Evolutionary conservation across 1,140 invertebrate species (phyloP).

Genomic region (Papilio helenus): DNA sequence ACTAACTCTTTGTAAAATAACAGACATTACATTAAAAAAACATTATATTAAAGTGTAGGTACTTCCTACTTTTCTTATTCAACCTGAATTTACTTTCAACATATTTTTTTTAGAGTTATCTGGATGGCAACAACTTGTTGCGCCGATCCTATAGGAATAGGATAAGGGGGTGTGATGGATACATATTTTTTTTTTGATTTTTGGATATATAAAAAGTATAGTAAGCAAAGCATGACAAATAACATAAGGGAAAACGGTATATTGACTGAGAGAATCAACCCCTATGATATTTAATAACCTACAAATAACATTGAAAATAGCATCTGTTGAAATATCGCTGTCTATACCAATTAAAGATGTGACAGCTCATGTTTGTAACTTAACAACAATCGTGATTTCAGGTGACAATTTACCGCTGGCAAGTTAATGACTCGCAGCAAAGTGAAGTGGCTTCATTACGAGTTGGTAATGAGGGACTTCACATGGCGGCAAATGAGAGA

Average conservation of each 20-base stretch:
- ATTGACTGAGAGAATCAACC: not conserved
- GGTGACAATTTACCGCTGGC: constrained; percentile 9
- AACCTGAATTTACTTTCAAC: too few relatives aligned
- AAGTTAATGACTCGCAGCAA: constrained; percentile 24
- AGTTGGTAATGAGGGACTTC: constrained; percentile 33
- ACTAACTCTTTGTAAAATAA: constrained; percentile 9
- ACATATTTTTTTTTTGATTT: too few relatives aligned
- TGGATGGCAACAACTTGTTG: too few relatives aligned
- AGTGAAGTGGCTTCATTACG: constrained; percentile 30
- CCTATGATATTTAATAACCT: not conserved
- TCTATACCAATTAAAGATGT: not conserved
- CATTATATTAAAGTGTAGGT: too few relatives aligned
- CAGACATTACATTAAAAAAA: not conserved
- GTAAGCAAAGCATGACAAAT: too few relatives aligned
- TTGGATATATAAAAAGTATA: too few relatives aligned
- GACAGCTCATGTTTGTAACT: not conserved
- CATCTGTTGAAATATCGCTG: not conserved
- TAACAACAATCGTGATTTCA: constrained; percentile 30
- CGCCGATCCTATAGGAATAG: too few relatives aligned
- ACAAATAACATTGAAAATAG: not conserved
- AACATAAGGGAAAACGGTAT: too few relatives aligned
- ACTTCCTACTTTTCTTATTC: not conserved
- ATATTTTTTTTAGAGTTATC: too few relatives aligned
- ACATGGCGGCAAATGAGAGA: constrained; percentile 34
- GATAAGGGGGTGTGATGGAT: too few relatives aligned